A percentile compares a stretch with the other conserved stretches of the same genome.
Evolutionary conservation across 37 sponge, comb jelly and placozoan genomes (phyloP).

Genomic region (Beroe forskalii): DNA sequence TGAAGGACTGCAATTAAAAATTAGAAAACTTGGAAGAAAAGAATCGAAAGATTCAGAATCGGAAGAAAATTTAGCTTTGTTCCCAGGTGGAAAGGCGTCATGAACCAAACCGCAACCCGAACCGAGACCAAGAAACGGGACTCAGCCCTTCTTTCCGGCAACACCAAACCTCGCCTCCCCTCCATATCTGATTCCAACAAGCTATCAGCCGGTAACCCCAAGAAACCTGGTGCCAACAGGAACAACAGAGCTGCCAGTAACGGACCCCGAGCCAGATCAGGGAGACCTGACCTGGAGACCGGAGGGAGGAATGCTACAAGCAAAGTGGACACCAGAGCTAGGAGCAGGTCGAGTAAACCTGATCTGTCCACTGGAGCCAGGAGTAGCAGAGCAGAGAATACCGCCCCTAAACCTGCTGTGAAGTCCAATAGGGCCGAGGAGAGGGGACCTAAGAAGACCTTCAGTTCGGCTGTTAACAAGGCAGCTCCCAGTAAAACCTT

Average conservation of each 20-base stretch:
- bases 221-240: neutral
- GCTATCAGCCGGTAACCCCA: neutral
- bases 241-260: neutral
- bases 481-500: neutral
- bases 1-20: neutral
- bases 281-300: neutral
- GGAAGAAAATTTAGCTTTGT: no score
- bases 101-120: constrained; percentile 16
- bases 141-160: constrained; percentile 8
- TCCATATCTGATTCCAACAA: neutral
- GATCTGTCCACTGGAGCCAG: no score
- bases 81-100: neutral
- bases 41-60: neutral
- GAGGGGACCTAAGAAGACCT: neutral
- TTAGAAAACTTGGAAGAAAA: neutral
- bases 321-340: no score
- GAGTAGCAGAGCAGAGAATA: no score
- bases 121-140: constrained; percentile 10
- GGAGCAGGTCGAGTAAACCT: neutral
- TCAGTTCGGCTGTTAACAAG: neutral
- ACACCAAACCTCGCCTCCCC: neutral
- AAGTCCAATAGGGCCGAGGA: neutral
- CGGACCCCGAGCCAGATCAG: neutral
- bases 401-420: no score
- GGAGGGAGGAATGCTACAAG: no score